These are phyloP conservation scores for Eupelmus urozonus DNA, from an alignment of 2,888 invertebrate species.

Conservation along the genomic window DNA sequence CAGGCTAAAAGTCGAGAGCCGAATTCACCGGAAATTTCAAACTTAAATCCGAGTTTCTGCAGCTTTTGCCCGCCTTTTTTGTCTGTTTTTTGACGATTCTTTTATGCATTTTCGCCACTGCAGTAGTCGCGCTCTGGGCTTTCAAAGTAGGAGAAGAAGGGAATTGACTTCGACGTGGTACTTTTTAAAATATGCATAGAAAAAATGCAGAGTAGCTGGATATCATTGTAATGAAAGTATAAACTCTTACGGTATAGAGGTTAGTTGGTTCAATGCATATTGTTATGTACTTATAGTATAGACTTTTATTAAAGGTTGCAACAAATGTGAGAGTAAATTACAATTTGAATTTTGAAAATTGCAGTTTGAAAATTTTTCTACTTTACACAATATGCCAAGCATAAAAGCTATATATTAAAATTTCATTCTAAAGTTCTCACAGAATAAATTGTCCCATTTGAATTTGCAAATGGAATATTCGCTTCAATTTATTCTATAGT, in stretches of 20 bases:
- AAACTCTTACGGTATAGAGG: background rate
- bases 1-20: background rate
- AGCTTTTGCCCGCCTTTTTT: conserved; percentile 5
- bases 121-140: background rate
- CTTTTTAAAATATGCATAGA: conserved; percentile 53
- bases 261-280: background rate
- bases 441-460: no score
- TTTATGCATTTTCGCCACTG: background rate
- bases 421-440: no score
- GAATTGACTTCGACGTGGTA: conserved; percentile 7
- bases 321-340: no score
- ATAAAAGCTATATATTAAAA: no score
- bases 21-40: background rate
- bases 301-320: no score
- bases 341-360: no score
- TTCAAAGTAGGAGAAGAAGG: background rate
- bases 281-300: background rate
- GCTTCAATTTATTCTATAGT: no score
- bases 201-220: background rate
- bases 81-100: background rate
- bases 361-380: no score
- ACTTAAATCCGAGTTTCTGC: conserved; percentile 9
- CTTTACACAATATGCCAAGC: no score
- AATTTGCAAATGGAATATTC: no score
- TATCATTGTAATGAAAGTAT: conserved; percentile 24